These are phyloP conservation scores for Lepidonotus clava DNA, from an alignment of 2,888 invertebrate species.

Conservation along the genomic window DNA sequence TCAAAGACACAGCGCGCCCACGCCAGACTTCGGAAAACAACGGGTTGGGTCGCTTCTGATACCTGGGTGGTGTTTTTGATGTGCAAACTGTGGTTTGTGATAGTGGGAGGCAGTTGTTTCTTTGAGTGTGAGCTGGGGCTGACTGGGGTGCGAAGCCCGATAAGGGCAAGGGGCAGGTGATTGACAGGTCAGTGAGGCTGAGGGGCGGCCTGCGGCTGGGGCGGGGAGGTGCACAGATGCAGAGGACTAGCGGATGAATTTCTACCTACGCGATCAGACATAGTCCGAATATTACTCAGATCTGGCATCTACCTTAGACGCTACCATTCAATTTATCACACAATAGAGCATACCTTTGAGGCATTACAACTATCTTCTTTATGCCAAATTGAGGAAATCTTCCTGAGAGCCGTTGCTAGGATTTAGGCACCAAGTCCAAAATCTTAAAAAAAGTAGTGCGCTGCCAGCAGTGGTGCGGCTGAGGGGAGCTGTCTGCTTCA, in stretches of 20 bases:
- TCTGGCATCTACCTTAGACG: no score
- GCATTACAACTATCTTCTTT: no score
- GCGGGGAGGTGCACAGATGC: background rate
- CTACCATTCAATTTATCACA: no score
- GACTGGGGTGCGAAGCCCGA: background rate
- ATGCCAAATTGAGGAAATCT: no score
- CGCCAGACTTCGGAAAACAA: background rate
- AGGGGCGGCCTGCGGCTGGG: background rate
- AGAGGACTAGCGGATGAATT: background rate
- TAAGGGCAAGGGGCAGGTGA: constrained; percentile 39
- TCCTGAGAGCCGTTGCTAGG: no score
- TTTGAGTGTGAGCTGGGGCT: background rate
- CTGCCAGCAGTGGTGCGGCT: background rate
- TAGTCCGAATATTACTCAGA: constrained; percentile 1
- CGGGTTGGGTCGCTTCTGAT: background rate
- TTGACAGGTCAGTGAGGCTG: constrained; percentile 6
- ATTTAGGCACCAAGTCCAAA: no score
- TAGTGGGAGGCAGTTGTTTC: background rate
- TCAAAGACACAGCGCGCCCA: background rate
- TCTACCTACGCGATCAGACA: background rate
- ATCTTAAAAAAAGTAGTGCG: constrained; percentile 39
- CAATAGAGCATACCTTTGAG: no score
- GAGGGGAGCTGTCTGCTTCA: background rate
- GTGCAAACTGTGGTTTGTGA: background rate
- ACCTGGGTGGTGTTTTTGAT: background rate